Conservation (phyloP, 2,113 vertebrate genomes). For the Chloropsis hardwickii region DNA sequence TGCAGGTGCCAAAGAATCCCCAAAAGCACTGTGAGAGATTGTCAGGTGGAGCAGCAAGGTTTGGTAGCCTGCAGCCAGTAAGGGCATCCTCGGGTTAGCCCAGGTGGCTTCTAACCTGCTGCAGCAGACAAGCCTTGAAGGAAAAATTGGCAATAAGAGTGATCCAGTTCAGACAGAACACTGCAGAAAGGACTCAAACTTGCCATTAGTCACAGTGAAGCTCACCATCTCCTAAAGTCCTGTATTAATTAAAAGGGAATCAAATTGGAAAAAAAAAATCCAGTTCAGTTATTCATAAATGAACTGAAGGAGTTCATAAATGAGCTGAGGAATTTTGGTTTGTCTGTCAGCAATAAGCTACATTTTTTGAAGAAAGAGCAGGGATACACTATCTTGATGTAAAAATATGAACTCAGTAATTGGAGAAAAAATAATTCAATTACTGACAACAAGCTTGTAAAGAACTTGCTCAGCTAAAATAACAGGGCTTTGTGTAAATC, state of each 20-base stretch:
- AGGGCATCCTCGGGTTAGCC: neutral
- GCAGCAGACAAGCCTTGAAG: neutral
- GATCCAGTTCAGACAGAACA: neutral
- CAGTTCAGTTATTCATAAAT: neutral
- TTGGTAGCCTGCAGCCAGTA: neutral
- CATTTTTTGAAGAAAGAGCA: neutral
- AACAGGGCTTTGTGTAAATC: slow-evolving; percentile 10
- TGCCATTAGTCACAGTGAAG: neutral
- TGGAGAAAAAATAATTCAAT: neutral
- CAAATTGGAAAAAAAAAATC: neutral
- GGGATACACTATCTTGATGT: neutral
- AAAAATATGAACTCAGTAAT: neutral
- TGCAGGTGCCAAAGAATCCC: neutral
- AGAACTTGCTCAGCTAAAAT: slow-evolving; percentile 17
- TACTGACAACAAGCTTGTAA: neutral
- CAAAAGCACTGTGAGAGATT: neutral
- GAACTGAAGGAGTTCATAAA: neutral
- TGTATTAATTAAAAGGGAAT: neutral
- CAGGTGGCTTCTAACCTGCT: neutral
- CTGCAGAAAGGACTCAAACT: neutral
- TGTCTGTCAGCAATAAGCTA: neutral
- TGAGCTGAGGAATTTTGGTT: neutral
- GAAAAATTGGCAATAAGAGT: neutral
- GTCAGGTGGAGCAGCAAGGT: neutral
- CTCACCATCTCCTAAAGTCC: neutral